Conservation (phyloP, 2,888 invertebrate species). For the Rhaphigaster nebulosa region DNA sequence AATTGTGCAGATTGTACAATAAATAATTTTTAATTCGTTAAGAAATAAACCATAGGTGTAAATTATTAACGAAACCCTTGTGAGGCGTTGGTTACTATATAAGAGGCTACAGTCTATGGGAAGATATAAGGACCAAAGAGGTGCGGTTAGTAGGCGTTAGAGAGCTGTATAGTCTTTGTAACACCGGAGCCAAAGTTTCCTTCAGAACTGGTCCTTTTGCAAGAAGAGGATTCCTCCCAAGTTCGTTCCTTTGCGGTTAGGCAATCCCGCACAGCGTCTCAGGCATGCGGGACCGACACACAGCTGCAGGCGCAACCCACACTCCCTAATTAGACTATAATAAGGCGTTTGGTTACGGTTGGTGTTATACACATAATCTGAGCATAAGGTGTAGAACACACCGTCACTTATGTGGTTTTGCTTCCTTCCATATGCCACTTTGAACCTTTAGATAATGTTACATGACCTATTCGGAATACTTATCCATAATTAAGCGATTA, state of each 20-base stretch:
- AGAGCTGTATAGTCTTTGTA: constrained; percentile 20
- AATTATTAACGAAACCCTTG: background rate
- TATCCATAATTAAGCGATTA: background rate
- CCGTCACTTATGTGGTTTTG: background rate
- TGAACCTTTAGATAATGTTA: background rate
- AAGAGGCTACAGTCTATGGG: background rate
- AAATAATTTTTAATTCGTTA: background rate
- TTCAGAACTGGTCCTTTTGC: constrained; percentile 22
- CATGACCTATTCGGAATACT: background rate
- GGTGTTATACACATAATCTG: constrained; percentile 23
- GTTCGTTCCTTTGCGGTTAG: constrained; percentile 2
- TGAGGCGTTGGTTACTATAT: background rate
- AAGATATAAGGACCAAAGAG: constrained; percentile 26
- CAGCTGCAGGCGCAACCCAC: constrained; percentile 46
- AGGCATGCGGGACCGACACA: constrained; percentile 38
- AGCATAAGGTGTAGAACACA: background rate
- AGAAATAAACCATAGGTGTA: background rate
- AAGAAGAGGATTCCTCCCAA: constrained; percentile 40
- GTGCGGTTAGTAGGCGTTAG: background rate
- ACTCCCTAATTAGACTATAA: constrained; percentile 36
- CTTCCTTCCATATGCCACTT: constrained; percentile 16
- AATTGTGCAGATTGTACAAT: too few species aligned
- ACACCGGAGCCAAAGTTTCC: constrained; percentile 39
- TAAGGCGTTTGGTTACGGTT: constrained; percentile 41
- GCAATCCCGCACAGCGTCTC: constrained; percentile 36